A percentile compares a stretch with the other conserved stretches of the same genome.
Conservation (phyloP, 2,113 vertebrate genomes). For the Gobius niger region DNA sequence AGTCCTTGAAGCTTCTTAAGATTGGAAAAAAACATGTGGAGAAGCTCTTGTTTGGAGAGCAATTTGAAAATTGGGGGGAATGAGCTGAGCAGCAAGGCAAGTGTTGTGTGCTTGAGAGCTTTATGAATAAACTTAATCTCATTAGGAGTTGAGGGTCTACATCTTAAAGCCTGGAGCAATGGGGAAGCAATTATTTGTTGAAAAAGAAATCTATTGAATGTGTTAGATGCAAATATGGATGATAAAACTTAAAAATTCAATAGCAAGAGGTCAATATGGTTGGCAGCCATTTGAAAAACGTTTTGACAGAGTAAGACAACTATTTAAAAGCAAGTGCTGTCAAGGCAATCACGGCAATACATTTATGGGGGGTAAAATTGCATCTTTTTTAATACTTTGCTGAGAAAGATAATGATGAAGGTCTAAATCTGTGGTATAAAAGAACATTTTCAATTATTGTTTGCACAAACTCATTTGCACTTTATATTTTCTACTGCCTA, state of each 20-base stretch:
- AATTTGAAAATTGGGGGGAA: background rate
- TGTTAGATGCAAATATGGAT: background rate
- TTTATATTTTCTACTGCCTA: no score
- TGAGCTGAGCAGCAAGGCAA: background rate
- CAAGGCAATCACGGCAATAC: no score
- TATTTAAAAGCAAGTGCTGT: no score
- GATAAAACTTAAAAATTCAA: no score
- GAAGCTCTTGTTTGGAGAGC: conserved; percentile 5
- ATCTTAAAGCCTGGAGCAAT: conserved; percentile 13
- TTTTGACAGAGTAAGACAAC: no score
- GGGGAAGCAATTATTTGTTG: background rate
- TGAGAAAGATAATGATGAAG: no score
- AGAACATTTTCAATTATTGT: background rate
- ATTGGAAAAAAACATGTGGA: background rate
- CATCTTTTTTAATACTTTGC: no score
- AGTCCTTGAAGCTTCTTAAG: conserved; percentile 13
- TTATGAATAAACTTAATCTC: conserved; percentile 24
- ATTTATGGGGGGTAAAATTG: no score
- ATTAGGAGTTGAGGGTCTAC: conserved; percentile 28
- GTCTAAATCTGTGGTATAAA: no score
- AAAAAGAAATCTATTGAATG: conserved; percentile 8
- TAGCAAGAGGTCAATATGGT: no score
- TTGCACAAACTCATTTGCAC: background rate
- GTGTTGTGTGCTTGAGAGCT: conserved; percentile 3
- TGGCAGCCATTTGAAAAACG: no score